phyloP scores from a whole-genome alignment of 2,888 invertebrate species.

The Eilema depressum region DNA sequence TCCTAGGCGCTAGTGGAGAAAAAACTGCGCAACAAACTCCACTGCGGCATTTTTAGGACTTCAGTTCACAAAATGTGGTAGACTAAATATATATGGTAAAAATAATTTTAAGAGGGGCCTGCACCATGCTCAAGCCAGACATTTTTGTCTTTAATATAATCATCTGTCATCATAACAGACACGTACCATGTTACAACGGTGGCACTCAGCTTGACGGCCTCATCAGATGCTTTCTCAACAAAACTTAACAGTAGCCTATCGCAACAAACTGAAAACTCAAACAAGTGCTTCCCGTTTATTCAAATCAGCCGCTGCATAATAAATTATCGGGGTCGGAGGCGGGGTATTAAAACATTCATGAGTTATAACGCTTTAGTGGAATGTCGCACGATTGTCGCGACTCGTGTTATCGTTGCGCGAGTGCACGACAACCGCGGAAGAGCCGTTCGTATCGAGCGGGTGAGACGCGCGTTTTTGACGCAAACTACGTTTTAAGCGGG shows the following conservation, averaged over 20 bases:
- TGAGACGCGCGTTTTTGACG: conserved; percentile 27
- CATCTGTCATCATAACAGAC: no score
- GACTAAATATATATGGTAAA: no score
- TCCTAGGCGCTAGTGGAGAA: no score
- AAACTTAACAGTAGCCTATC: conserved; percentile 13
- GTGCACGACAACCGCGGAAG: conserved; percentile 54
- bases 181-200: no score
- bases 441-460: conserved; percentile 18
- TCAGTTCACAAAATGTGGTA: no score
- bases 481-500: neutral
- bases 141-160: no score
- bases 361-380: conserved; percentile 61
- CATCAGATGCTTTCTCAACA: no score
- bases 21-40: no score
- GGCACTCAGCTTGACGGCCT: no score
- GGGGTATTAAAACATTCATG: conserved; percentile 65
- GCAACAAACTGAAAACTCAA: conserved; percentile 40
- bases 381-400: conserved; percentile 60
- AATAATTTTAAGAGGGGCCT: no score
- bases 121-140: no score
- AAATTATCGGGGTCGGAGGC: conserved; percentile 54
- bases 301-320: conserved; percentile 50
- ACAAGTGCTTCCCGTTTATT: conserved; percentile 53
- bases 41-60: no score
- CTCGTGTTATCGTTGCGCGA: conserved; percentile 53